A percentile compares a stretch with the other conserved stretches of the same genome.
phyloP scores from a whole-genome alignment of 2,888 invertebrate species.

The Malthinus flaveolus region DNA sequence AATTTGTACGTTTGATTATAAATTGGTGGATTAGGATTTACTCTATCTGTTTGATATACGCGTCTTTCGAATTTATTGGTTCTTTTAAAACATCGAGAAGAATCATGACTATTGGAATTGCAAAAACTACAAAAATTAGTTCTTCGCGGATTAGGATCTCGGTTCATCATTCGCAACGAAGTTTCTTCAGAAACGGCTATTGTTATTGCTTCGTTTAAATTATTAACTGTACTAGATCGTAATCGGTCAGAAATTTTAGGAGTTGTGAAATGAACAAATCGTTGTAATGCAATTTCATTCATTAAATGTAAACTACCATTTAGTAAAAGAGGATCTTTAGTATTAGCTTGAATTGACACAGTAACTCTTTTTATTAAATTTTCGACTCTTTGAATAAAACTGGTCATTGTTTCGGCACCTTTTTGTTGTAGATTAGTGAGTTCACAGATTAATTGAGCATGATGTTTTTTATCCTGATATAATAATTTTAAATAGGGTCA shows the following conservation, averaged over 20 bases:
- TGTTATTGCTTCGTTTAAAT: conserved; percentile 1
- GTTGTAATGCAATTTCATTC: not conserved
- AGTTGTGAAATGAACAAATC: not conserved
- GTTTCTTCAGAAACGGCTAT: not conserved
- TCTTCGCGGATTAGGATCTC: not conserved
- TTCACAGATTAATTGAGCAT: not conserved
- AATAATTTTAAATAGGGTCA: not conserved
- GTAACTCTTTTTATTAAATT: not conserved
- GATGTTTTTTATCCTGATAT: not conserved
- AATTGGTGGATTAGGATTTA: no score
- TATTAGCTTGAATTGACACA: not conserved
- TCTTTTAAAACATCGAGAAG: not conserved
- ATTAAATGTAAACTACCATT: not conserved
- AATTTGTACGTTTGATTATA: not conserved
- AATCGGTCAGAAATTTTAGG: conserved; percentile 1
- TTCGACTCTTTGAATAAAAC: not conserved
- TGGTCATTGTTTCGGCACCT: no score
- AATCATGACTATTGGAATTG: not conserved
- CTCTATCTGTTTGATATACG: no score
- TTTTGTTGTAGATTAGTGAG: not conserved
- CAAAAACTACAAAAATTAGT: not conserved
- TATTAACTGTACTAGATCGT: not conserved
- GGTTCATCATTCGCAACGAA: not conserved
- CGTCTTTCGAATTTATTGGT: no score
- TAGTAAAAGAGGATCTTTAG: not conserved